Conservation (phyloP, 2,888 invertebrate genomes). For the Scaptomyza polygonia region DNA sequence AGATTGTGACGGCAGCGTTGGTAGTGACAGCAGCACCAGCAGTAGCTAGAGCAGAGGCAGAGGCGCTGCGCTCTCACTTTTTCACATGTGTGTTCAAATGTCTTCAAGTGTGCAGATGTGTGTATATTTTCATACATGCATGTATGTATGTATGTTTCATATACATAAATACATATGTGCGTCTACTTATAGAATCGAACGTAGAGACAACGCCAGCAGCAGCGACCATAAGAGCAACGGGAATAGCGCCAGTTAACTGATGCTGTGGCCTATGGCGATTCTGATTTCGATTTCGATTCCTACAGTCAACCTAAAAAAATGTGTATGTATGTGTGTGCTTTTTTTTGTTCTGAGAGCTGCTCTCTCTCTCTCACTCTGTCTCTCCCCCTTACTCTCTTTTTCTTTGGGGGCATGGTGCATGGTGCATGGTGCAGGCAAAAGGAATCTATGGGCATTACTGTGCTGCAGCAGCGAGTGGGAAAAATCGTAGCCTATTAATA, state of each 20-base stretch:
- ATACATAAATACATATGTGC: conserved; percentile 59
- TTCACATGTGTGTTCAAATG: conserved; percentile 72
- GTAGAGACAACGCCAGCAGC: conserved; percentile 44
- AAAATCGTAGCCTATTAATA: conserved; percentile 76
- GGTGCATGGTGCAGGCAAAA: conserved; percentile 38
- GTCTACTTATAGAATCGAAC: conserved; percentile 74
- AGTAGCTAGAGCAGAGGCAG: conserved; percentile 9
- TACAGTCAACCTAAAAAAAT: conserved; percentile 48
- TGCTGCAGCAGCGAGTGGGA: conserved; percentile 54
- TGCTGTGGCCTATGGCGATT: conserved; percentile 51
- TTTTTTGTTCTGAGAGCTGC: conserved; percentile 16
- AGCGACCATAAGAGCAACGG: conserved; percentile 38
- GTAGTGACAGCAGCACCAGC: conserved; percentile 16
- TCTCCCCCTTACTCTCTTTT: neutral
- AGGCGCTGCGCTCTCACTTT: conserved; percentile 37
- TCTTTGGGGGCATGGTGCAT: conserved; percentile 33
- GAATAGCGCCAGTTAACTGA: conserved; percentile 59
- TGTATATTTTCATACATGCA: conserved; percentile 37
- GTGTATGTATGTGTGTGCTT: conserved; percentile 7
- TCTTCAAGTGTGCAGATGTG: conserved; percentile 27
- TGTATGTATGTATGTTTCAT: conserved; percentile 50
- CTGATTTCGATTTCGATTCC: conserved; percentile 46
- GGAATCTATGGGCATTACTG: conserved; percentile 63
- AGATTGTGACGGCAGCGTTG: conserved; percentile 63
- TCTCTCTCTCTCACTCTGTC: neutral